Percentiles rank a stretch among this genome's conserved stretches.
Evolutionary conservation across 2,113 vertebrate genomes (phyloP).

Genomic region (Nothoprocta perdicaria): DNA sequence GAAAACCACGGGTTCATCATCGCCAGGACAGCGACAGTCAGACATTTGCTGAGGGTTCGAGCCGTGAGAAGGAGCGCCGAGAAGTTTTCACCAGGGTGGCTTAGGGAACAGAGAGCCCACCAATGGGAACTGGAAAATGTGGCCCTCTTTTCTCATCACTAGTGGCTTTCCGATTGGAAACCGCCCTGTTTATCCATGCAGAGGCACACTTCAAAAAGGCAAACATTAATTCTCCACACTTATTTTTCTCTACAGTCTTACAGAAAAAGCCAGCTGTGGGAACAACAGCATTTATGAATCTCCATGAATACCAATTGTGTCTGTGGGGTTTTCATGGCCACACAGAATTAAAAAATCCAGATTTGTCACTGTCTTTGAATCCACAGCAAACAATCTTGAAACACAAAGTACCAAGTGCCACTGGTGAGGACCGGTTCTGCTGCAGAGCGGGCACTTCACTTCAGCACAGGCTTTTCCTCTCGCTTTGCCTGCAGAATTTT

Average conservation of each 20-base stretch:
- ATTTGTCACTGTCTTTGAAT: background rate
- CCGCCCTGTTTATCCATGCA: background rate
- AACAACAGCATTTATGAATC: background rate
- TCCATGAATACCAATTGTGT: background rate
- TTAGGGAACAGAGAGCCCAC: background rate
- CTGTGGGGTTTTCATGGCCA: background rate
- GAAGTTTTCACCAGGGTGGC: background rate
- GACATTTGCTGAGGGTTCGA: background rate
- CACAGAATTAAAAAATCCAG: background rate
- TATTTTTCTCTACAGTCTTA: background rate
- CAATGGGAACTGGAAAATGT: background rate
- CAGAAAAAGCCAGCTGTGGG: background rate
- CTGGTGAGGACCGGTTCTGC: background rate
- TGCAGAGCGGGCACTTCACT: background rate
- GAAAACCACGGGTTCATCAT: background rate
- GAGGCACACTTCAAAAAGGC: background rate
- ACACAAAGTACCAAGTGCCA: fast-evolving
- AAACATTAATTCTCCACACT: background rate
- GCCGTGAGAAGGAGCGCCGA: background rate
- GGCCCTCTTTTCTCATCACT: background rate
- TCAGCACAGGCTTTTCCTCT: background rate
- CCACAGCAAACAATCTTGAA: background rate
- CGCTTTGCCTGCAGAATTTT: background rate
- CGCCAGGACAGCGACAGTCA: background rate
- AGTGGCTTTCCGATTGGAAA: background rate